Conservation (phyloP, 2,797 vertebrate species). For the Hoplostethus atlanticus region DNA sequence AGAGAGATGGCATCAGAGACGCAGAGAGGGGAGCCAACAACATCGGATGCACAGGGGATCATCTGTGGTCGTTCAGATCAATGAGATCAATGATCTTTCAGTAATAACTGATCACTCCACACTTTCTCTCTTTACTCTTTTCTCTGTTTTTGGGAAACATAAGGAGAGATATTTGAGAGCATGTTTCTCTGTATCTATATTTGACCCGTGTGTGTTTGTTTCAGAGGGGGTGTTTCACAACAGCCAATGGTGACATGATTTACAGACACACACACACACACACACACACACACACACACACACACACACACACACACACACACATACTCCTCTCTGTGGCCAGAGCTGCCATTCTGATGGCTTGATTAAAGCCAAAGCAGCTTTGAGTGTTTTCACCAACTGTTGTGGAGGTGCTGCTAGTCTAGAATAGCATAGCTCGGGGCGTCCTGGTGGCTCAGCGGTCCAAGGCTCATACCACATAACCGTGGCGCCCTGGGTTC, state of each 20-base stretch:
- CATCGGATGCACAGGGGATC: constrained; percentile 13
- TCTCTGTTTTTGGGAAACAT: constrained; percentile 25
- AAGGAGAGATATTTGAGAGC: constrained; percentile 41
- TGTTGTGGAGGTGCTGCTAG: constrained; percentile 35
- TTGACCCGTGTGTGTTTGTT: constrained; percentile 51
- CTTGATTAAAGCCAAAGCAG: constrained; percentile 60
- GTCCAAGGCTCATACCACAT: too few relatives aligned
- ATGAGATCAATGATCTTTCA: background rate
- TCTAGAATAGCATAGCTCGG: constrained; percentile 11
- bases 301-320: background rate
- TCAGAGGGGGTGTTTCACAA: constrained; percentile 14
- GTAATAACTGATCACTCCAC: background rate
- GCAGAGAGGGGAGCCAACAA: constrained; percentile 25
- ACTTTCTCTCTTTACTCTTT: background rate
- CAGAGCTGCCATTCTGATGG: constrained; percentile 53
- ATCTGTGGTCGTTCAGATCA: constrained; percentile 3
- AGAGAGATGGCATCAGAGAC: constrained; percentile 36
- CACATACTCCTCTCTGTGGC: constrained; percentile 24
- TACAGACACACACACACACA: constrained; percentile 19
- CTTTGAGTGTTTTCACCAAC: constrained; percentile 49
- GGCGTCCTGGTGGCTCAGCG: too few relatives aligned
- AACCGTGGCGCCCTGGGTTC: too few relatives aligned
- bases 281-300: too few relatives aligned
- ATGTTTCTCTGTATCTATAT: constrained; percentile 22
- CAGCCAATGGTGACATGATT: constrained; percentile 54